Evolutionary conservation across 2,113 vertebrate genomes (phyloP), one percentile per base, ranked within the genome.

Genomic region (Dromaius novaehollandiae): DNA sequence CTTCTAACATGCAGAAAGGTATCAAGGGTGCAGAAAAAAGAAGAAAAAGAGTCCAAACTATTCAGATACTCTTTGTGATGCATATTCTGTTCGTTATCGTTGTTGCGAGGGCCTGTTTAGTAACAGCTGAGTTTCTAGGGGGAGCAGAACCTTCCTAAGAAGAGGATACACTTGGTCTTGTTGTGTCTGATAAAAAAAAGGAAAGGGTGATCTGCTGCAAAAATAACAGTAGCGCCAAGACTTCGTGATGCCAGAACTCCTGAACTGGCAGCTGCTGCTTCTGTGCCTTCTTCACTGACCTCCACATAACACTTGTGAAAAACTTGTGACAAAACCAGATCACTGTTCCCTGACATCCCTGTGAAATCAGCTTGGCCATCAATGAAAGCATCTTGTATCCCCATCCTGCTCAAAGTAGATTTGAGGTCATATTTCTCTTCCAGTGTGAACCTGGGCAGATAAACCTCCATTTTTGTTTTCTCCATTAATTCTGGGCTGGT

Each of bases 191-290:
- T 99, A 86, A 99, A 98, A 96, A 99, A 99, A 51, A 99, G 95
- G 95, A 99, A 99, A 65, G 99, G 99, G n/a, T 99, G 99, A 63
- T 99, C 98, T 11, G 98, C 99, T 26, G 97, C 93, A 91, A 99
- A 99, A 30, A 42, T 34, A 19, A 94, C 16, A 9, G 97, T 60
- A 11, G 97, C 91, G 2, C 63, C 80, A 19, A 97, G 97, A 5
- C 98, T 99, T 92, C 98, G 97, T 60, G 98, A 91, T 65, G 98
- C 97, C 96, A 99, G 92, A 28, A 98, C 0, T 4, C 94, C 98
- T 3, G 97, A 97, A 2, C 97, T 98, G 81, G 97, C 97, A 58
- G 98, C 98, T 21, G 98, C 88, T 26, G 98, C 98, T 48, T 98
- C 98, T 3, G 98, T 98, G 51, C 98, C 98, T 88, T 98, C 98